Evolutionary conservation across 64 coral and sea anemone species (phyloP), one percentile per base, ranked within the genome.

Genomic region (Montipora foliosa): DNA sequence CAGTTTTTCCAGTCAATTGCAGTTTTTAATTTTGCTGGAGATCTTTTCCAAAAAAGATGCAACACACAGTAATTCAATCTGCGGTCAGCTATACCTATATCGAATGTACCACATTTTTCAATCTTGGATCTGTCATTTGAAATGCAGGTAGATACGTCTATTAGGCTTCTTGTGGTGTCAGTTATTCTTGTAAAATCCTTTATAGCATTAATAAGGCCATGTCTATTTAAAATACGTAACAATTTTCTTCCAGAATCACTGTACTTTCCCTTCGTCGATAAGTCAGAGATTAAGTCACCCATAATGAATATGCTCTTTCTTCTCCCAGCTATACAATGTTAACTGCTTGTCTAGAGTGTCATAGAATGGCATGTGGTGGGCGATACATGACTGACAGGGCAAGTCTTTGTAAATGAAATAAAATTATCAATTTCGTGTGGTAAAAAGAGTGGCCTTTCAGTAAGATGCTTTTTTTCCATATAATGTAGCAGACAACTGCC

Each of bases 321-420:
- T 57, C 80, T 83, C 10, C 13, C 52, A 12, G 24, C 14, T 21
- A 87, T 45, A 25, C 84, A 45, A 46, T 74, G 14, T 19, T 19
- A 87, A 64, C 25, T 87, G 84, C 49, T 87, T 87, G 10, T 87
- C 84, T 67, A 87, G 59, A 6, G 68, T 74, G 4, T 17, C 45
- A 87, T 87, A 29, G 67, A 87, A 87, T 6, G 17, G 8, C 17
- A 8, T 9, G 46, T 55, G 67, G 66, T 17, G 84, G 66, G 14
- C 67, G 45, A 29, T 87, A 87, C 84, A 87, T 87, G 52, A 48
- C 68, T 49, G 84, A 74, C 0, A 87, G 5, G 3, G 24, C 72
- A 7, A 87, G 68, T n/a, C 84, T 22, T 50, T 87, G 84, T 17
- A 47, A 87, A 49, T 87, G 84, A 20, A 73, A 73, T 5, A 87